These are phyloP conservation scores for Lepidocolaptes lacrymiger DNA, from an alignment of 2,797 vertebrate genomes.

Conservation along the genomic window DNA sequence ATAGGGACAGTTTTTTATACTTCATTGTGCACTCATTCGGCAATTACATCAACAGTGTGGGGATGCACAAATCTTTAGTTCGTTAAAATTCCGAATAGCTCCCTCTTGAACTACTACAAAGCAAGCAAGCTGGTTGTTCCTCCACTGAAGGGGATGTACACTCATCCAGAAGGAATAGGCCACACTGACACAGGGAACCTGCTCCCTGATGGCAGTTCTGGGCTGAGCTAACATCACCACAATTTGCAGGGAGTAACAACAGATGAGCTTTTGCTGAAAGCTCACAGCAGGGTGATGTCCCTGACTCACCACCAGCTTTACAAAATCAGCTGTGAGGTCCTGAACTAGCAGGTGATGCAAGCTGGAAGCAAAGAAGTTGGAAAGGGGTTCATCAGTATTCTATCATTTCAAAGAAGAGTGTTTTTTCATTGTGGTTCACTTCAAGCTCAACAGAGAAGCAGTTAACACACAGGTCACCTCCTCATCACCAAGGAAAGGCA, in stretches of 20 bases:
- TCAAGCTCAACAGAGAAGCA: neutral
- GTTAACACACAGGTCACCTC: neutral
- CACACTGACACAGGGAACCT: neutral
- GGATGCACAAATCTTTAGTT: neutral
- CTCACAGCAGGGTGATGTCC: neutral
- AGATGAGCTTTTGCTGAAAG: neutral
- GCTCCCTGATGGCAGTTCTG: neutral
- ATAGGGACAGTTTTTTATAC: neutral
- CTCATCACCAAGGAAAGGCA: neutral
- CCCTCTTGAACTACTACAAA: neutral
- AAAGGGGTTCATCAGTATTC: neutral
- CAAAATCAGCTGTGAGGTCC: neutral
- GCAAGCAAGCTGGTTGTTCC: neutral
- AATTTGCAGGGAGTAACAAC: neutral
- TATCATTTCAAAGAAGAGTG: neutral
- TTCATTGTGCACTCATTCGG: neutral
- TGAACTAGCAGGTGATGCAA: neutral
- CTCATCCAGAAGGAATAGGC: neutral
- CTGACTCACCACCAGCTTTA: neutral
- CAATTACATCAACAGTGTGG: neutral
- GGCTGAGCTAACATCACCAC: neutral
- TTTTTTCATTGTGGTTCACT: neutral
- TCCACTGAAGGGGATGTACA: neutral
- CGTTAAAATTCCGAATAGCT: neutral
- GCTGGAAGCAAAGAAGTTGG: neutral